Evolutionary conservation across 2,888 invertebrate genomes (phyloP), one percentile per base, ranked within the genome.

Genomic region (Yponomeuta sedellus): DNA sequence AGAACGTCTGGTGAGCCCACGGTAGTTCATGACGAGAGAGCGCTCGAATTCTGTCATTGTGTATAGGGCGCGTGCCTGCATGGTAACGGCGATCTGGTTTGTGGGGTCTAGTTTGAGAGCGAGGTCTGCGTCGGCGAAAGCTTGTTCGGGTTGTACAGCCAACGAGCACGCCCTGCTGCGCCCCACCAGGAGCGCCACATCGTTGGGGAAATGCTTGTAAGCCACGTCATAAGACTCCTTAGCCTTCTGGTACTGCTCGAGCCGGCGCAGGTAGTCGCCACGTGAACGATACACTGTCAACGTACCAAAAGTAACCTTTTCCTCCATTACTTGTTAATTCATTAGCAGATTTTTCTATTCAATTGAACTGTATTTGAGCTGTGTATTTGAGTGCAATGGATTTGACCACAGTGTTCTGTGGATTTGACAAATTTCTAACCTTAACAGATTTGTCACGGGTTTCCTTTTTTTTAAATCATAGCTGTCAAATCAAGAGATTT

Each of bases 1-100:
- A 5, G 77, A 77, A 11, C 91, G 82, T 39, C 69, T 67, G 25
- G 85, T 76, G 0, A 79, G 71, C 1, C 91, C 91, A 4, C 90
- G 82, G 67, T 75, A 85, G 71, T 89, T 90, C 81, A 88, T 86
- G n/a, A 90, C 86, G 2, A 90, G 83, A 1, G 88, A 88, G 56
- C 83, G 79, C 67, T 91, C 91, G 68, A 90, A 91, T 70, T 91
- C 88, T 0, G 86, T 85, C 87, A 90, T 86, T 12, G 88, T 86
- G 70, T 91, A 90, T 80, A 89, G 79, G 19, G 90, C 91, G 1
- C 87, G 82, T 1, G 88, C 80, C 71, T 90, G 89, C 88, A 89
- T 88, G 69, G 88, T 87, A 22, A 81, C 79, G 1, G 91, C 90
- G 25, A 77, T 82, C 87, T 90, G 88, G 70, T 88, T 89, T 0